A percentile compares a stretch with the other conserved stretches of the same genome.
These are phyloP conservation scores for Drosophila suzukii DNA, from an alignment of 1,140 invertebrate genomes.

Conservation along the genomic window DNA sequence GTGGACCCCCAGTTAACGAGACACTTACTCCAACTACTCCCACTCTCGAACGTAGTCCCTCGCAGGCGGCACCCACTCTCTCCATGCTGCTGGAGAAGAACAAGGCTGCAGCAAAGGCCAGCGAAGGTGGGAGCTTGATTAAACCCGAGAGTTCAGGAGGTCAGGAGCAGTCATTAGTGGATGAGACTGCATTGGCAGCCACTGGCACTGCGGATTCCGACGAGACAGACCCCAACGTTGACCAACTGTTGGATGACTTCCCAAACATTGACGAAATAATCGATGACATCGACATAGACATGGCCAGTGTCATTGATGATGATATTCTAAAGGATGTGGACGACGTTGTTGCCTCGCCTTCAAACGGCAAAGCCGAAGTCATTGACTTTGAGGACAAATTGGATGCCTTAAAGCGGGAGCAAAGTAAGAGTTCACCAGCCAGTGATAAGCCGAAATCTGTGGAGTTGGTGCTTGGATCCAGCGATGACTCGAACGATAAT, in stretches of 20 bases:
- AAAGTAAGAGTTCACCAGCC: constrained; percentile 20
- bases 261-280: constrained; percentile 78
- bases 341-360: constrained; percentile 46
- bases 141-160: constrained; percentile 4
- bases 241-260: constrained; percentile 75
- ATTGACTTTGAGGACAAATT: constrained; percentile 67
- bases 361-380: constrained; percentile 32
- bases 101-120: constrained; percentile 80
- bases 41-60: constrained; percentile 84
- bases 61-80: constrained; percentile 87
- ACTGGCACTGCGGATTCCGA: constrained; percentile 32
- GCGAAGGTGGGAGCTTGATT: not conserved
- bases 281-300: constrained; percentile 78
- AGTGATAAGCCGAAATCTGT: constrained; percentile 40
- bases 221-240: constrained; percentile 66
- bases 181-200: constrained; percentile 20
- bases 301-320: constrained; percentile 72
- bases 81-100: constrained; percentile 88
- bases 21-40: constrained; percentile 31
- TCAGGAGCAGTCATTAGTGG: constrained; percentile 19
- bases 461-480: constrained; percentile 68
- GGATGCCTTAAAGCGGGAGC: constrained; percentile 54
- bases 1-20: constrained; percentile 50
- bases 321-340: constrained; percentile 72
- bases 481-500: constrained; percentile 77